Conservation (phyloP, 1,140 invertebrate species). For the Stratiolaelaps scimitus region DNA sequence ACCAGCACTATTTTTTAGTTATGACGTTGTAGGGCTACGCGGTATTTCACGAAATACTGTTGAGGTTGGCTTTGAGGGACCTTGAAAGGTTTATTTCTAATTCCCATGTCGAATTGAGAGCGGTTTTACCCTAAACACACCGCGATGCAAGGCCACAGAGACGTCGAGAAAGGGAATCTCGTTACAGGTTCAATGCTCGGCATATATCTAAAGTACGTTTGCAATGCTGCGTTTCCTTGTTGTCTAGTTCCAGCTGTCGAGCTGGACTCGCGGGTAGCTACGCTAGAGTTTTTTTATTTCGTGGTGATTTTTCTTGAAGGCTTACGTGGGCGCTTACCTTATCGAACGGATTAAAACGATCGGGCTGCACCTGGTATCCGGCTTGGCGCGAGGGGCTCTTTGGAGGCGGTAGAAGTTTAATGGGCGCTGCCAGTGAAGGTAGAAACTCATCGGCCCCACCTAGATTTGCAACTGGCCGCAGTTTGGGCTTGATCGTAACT, state of each 20-base stretch:
- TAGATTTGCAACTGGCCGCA: conserved; percentile 30
- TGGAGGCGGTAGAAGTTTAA: conserved; percentile 37
- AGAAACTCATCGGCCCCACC: not conserved
- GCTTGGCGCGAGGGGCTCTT: conserved; percentile 34
- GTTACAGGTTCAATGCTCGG: no score
- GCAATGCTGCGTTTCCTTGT: not conserved
- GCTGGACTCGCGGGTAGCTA: not conserved
- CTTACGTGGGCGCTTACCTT: conserved; percentile 46
- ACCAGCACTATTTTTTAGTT: no score
- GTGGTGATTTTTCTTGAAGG: conserved; percentile 40
- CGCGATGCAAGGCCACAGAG: no score
- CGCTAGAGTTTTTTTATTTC: conserved; percentile 35
- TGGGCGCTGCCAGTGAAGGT: conserved; percentile 33
- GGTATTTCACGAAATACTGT: no score
- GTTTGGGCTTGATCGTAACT: conserved; percentile 36
- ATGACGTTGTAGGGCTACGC: no score
- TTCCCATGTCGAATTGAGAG: no score
- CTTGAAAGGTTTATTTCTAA: no score
- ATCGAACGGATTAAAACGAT: conserved; percentile 63
- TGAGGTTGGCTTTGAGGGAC: no score
- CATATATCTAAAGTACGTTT: no score
- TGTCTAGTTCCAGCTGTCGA: not conserved
- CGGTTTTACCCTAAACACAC: no score
- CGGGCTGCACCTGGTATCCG: conserved; percentile 18
- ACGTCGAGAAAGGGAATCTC: no score